A percentile compares a stretch with the other conserved stretches of the same genome.
Evolutionary conservation across 2,797 vertebrate species (phyloP).

Genomic region (Lemur catta): DNA sequence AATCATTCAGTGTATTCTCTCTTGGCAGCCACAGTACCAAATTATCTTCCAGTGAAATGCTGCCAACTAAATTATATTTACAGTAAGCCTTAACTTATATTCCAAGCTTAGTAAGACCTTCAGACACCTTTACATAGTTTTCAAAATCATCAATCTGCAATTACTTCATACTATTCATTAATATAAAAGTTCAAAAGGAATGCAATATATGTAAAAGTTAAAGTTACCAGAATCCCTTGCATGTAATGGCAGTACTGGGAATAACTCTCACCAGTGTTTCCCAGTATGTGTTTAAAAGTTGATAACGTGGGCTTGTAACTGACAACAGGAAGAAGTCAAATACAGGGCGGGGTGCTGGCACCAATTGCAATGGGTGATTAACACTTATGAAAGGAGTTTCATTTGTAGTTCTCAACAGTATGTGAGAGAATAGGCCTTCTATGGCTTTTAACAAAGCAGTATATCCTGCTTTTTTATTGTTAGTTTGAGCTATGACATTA

Average conservation of each 20-base stretch:
- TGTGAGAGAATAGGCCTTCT: neutral
- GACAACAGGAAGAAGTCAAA: neutral
- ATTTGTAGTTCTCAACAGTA: neutral
- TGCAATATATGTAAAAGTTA: conserved; percentile 10
- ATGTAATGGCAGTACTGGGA: neutral
- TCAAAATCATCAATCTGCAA: neutral
- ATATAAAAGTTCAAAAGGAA: conserved; percentile 9
- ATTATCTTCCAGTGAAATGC: conserved; percentile 22
- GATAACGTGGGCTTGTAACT: neutral
- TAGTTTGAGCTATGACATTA: neutral
- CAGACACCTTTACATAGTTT: neutral
- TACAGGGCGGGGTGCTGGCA: neutral
- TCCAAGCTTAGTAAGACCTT: conserved; percentile 34
- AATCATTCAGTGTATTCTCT: neutral
- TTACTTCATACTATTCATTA: conserved; percentile 4
- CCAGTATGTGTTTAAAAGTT: neutral
- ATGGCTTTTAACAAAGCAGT: neutral
- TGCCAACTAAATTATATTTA: conserved; percentile 39
- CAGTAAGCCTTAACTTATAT: conserved; percentile 39
- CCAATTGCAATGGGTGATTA: neutral
- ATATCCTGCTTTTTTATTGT: neutral
- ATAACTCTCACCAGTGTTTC: neutral
- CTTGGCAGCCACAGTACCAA: conserved; percentile 1
- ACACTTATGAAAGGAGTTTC: neutral
- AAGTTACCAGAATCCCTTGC: neutral